phyloP scores from a whole-genome alignment of 2,113 vertebrate species.

The Xiphophorus couchianus region DNA sequence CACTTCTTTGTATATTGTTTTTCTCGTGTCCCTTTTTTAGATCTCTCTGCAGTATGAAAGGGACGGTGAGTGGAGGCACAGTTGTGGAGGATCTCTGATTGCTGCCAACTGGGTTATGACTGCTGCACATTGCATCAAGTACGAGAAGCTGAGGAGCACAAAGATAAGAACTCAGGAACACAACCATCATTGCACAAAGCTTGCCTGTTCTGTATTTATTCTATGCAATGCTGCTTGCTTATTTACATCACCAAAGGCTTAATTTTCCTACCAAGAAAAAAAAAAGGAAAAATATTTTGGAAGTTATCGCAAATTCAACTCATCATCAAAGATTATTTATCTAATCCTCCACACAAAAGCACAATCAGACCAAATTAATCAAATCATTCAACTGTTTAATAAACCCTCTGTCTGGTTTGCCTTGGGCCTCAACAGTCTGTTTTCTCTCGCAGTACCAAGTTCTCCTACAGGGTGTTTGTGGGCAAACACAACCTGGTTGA shows the following conservation, averaged over 20 bases:
- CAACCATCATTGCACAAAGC: neutral
- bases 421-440: slow-evolving; percentile 20
- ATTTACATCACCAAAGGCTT: neutral
- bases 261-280: neutral
- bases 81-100: slow-evolving; percentile 83
- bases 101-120: slow-evolving; percentile 86
- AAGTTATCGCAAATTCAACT: no score
- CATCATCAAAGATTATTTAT: neutral
- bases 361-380: slow-evolving; percentile 10
- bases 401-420: slow-evolving; percentile 15
- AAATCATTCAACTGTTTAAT: slow-evolving; percentile 11
- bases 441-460: slow-evolving; percentile 65
- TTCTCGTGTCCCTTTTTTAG: slow-evolving; percentile 44
- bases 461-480: slow-evolving; percentile 86
- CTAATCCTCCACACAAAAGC: slow-evolving; percentile 1
- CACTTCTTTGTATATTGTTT: neutral
- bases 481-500: slow-evolving; percentile 85
- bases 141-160: slow-evolving; percentile 40
- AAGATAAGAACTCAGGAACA: slow-evolving; percentile 14
- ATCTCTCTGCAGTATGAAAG: slow-evolving; percentile 82
- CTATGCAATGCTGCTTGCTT: neutral
- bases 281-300: no score
- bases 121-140: slow-evolving; percentile 86
- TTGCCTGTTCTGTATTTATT: no score
- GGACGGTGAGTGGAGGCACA: slow-evolving; percentile 77